Base-by-base conservation (phyloP, 2,888 invertebrate species). In the Drosophila dives region DNA sequence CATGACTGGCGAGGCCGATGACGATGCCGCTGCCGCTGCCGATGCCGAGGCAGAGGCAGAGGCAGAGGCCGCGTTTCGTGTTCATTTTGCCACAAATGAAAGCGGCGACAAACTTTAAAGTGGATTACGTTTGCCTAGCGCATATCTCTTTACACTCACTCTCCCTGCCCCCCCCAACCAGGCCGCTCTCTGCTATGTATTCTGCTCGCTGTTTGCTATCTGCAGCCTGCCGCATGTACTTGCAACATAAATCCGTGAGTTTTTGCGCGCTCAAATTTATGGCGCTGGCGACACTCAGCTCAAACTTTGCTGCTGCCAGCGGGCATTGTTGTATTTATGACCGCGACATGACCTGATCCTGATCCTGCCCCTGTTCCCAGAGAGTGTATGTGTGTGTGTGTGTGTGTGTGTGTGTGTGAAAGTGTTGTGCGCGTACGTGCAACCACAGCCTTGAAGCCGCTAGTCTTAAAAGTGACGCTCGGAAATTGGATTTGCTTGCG, bases 221-320 rank as follows among this genome's bases (percentile, higher is more conserved):
- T 87, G 69, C 89, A 75, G 80, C 65, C 87, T 77, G 83, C 67
- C 40, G 61, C 77, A 72, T 83, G 80, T 82, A 59, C 59, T 65
- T 81, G 80, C 84, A 88, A 89, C 89, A 91, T 91, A 91, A 91
- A 91, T 91, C 90, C 91, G 87, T 91, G 91, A 87, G 85, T 89
- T 88, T 85, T 77, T 76, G 67, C 80, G 58, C 72, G 64, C 72
- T 38, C 72, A 81, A 91, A 91, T 91, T 91, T 91, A 91, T 91
- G 91, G 87, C 89, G 75, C 70, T 84, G 75, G 87, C 89, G 89
- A 89, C 89, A 83, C 87, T 84, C 86, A 64, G 77, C 77, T 78
- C 81, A 85, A 83, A 84, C 67, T 82, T 86, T 78, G 72, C 67
- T 75, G 69, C 64, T 75, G 80, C 77, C 70, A 73, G 80, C 85